Conservation (phyloP, 2,888 invertebrate genomes). For the Leptopilina myrica region DNA sequence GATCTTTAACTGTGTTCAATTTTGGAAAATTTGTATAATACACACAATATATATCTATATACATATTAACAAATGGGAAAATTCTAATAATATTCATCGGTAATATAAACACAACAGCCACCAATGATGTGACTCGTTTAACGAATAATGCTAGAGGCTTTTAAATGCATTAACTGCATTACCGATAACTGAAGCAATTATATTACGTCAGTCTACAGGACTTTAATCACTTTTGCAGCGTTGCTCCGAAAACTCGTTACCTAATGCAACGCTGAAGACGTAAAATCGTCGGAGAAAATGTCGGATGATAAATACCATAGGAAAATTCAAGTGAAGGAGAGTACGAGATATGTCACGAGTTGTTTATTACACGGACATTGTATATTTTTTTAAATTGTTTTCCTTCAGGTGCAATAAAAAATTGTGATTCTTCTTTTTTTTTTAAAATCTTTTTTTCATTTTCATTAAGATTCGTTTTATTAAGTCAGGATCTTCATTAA, state of each 20-base stretch:
- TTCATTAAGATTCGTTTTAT: neutral
- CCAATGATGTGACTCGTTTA: conserved; percentile 17
- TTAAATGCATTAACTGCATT: conserved; percentile 37
- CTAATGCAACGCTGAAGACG: conserved; percentile 37
- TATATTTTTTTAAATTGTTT: conserved; percentile 15
- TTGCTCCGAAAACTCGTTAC: conserved; percentile 34
- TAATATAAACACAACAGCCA: conserved; percentile 6
- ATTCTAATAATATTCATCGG: too few species aligned
- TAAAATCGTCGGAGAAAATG: conserved; percentile 27
- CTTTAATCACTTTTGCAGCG: conserved; percentile 38
- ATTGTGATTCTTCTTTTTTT: too few species aligned
- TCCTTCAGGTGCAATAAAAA: neutral
- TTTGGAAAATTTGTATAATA: neutral
- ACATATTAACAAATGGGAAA: too few species aligned
- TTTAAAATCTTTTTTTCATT: too few species aligned
- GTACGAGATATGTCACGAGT: conserved; percentile 9
- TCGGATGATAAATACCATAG: conserved; percentile 35
- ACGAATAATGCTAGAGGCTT: conserved; percentile 28
- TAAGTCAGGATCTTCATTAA: too few species aligned
- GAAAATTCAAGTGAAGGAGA: conserved; percentile 9
- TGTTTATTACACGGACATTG: conserved; percentile 19
- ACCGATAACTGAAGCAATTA: conserved; percentile 36
- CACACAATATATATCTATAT: too few species aligned
- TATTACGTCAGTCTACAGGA: conserved; percentile 28
- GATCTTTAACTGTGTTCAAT: neutral